Evolutionary conservation across 92 coral and sea anemone species (phyloP).

Genomic region (Paramuricea clavata): DNA sequence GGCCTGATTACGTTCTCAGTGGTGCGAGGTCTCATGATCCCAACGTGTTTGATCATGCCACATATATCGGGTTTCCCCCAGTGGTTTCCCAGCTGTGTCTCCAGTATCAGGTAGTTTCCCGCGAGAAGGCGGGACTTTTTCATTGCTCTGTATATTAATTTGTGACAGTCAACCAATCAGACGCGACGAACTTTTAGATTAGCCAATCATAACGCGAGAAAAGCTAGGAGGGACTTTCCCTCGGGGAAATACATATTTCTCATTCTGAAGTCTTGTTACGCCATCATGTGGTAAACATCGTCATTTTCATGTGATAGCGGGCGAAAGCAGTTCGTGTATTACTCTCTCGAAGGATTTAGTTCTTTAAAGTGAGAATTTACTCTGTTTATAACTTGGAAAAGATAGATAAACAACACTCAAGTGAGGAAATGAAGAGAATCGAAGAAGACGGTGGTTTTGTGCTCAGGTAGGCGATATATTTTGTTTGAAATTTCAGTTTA

Average conservation of each 20-base stretch:
- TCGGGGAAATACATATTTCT: not conserved
- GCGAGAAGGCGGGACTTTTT: slow-evolving; percentile 1
- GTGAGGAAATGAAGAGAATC: slow-evolving; percentile 31
- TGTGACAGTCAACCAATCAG: not conserved
- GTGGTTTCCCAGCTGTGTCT: not conserved
- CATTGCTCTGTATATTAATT: too few relatives aligned
- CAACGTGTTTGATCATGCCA: slow-evolving; percentile 11
- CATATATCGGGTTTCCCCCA: not conserved
- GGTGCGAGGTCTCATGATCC: not conserved
- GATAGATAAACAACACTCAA: not conserved
- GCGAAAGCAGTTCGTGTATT: not conserved
- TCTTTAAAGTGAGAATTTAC: not conserved
- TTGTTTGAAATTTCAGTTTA: slow-evolving; percentile 1
- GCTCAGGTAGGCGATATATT: slow-evolving; percentile 17
- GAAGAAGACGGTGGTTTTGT: slow-evolving; percentile 37
- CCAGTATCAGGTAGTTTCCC: slow-evolving; percentile 27
- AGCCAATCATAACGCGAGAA: slow-evolving; percentile 22
- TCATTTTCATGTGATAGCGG: not conserved
- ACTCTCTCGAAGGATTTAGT: not conserved
- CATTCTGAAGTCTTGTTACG: slow-evolving; percentile 22
- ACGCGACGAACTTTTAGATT: not conserved
- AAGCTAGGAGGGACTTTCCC: slow-evolving; percentile 20
- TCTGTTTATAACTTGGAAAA: not conserved
- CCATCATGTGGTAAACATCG: slow-evolving; percentile 22
- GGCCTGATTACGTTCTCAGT: too few relatives aligned